These are phyloP conservation scores for Phenganax subtilis DNA, from an alignment of 92 coral and sea anemone species.

Conservation along the genomic window DNA sequence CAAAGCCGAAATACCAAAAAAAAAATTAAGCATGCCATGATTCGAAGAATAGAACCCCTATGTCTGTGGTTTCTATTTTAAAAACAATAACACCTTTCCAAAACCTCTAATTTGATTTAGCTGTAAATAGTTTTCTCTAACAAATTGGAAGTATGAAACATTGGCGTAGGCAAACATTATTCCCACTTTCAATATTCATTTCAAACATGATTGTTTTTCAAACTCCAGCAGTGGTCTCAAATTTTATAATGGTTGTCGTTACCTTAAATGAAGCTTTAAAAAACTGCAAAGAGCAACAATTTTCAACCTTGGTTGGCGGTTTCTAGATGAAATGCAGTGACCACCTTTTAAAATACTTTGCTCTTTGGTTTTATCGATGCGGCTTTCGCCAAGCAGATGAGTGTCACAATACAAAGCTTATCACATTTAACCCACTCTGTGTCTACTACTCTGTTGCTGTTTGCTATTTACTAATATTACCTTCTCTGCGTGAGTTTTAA, in stretches of 20 bases:
- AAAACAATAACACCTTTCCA: neutral
- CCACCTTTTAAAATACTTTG: too few relatives aligned
- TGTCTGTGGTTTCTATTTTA: neutral
- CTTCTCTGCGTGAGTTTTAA: neutral
- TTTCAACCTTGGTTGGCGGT: neutral
- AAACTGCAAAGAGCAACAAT: neutral
- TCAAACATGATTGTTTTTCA: slow-evolving; percentile 17
- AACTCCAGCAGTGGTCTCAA: neutral
- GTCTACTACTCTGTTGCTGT: neutral
- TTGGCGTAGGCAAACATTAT: neutral
- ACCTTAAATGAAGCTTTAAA: slow-evolving; percentile 22
- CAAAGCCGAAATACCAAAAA: neutral
- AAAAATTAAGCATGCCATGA: neutral
- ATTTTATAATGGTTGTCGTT: neutral
- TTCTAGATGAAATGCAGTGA: neutral
- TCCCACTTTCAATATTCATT: neutral
- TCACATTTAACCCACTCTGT: neutral
- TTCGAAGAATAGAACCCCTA: neutral
- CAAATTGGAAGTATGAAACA: slow-evolving; percentile 17
- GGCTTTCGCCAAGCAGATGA: slow-evolving; percentile 7
- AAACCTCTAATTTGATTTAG: neutral
- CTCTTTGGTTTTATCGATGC: neutral
- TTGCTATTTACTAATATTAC: slow-evolving; percentile 8
- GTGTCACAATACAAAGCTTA: neutral
- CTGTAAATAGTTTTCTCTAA: slow-evolving; percentile 10